phyloP scores from a whole-genome alignment of 2,797 vertebrate genomes.

The Tinamus major region DNA sequence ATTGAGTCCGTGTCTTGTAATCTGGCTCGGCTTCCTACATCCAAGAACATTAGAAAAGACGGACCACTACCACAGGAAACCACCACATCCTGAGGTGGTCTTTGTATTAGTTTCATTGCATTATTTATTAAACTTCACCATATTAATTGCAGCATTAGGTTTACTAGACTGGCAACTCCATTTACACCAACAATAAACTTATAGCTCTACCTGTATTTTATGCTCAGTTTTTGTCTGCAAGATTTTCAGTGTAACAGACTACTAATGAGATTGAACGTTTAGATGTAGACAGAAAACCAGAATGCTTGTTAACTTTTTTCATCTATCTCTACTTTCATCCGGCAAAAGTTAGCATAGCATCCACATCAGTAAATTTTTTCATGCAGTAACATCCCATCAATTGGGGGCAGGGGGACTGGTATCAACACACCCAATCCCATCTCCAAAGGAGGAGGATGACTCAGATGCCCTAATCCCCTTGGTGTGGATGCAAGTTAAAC shows the following conservation, averaged over 20 bases:
- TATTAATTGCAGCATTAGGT: not conserved
- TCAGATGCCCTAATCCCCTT: too few relatives aligned
- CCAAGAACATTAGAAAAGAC: not conserved
- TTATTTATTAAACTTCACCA: not conserved
- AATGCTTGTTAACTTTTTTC: not conserved
- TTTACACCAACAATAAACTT: not conserved
- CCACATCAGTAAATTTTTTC: not conserved
- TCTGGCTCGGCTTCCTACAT: too few relatives aligned
- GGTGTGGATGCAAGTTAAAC: too few relatives aligned
- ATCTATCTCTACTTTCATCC: not conserved
- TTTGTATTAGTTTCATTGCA: not conserved
- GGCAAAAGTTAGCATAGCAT: not conserved
- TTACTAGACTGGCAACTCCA: not conserved
- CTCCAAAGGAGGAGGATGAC: too few relatives aligned
- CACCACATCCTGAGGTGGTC: not conserved
- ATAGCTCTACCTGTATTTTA: not conserved
- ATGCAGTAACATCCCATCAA: too few relatives aligned
- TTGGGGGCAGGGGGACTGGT: too few relatives aligned
- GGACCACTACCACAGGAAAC: not conserved
- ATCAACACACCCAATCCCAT: too few relatives aligned
- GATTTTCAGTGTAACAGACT: not conserved
- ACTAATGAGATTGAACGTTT: conserved; percentile 6
- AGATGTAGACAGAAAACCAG: not conserved
- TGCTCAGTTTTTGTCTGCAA: not conserved
- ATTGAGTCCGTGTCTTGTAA: too few relatives aligned